Evolutionary conservation across 2,888 invertebrate genomes (phyloP).

Genomic region (Hirtodrosophila histrioides): DNA sequence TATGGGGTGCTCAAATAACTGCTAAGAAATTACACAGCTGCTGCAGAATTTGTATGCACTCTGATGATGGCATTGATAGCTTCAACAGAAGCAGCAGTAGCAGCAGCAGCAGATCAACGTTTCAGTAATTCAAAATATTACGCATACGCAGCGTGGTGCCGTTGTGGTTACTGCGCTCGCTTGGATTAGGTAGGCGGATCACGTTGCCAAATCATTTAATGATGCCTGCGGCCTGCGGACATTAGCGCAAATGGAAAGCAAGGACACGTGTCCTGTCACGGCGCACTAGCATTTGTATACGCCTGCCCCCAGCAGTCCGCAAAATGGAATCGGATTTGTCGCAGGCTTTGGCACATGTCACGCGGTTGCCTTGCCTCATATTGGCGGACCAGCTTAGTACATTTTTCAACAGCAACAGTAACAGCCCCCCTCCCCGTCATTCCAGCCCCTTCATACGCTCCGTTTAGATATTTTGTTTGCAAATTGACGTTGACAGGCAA

Average conservation of each 20-base stretch:
- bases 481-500: constrained; percentile 61
- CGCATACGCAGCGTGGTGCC: constrained; percentile 44
- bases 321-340: constrained; percentile 20
- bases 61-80: constrained; percentile 14
- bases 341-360: constrained; percentile 13
- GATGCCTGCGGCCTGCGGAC: constrained; percentile 30
- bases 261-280: constrained; percentile 21
- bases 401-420: constrained; percentile 13
- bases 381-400: constrained; percentile 4
- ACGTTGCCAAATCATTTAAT: constrained; percentile 65
- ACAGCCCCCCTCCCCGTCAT: background rate
- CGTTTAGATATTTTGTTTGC: constrained; percentile 22
- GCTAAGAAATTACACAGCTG: constrained; percentile 11
- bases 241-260: constrained; percentile 6
- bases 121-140: constrained; percentile 23
- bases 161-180: background rate
- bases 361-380: constrained; percentile 16
- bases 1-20: constrained; percentile 18
- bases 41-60: constrained; percentile 10
- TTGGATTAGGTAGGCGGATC: constrained; percentile 31
- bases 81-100: background rate
- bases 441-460: background rate
- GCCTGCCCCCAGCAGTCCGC: background rate
- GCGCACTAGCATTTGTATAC: constrained; percentile 7
- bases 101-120: constrained; percentile 14